phyloP scores from a whole-genome alignment of 2,797 vertebrate species.

The Leptatherina wallacei region DNA sequence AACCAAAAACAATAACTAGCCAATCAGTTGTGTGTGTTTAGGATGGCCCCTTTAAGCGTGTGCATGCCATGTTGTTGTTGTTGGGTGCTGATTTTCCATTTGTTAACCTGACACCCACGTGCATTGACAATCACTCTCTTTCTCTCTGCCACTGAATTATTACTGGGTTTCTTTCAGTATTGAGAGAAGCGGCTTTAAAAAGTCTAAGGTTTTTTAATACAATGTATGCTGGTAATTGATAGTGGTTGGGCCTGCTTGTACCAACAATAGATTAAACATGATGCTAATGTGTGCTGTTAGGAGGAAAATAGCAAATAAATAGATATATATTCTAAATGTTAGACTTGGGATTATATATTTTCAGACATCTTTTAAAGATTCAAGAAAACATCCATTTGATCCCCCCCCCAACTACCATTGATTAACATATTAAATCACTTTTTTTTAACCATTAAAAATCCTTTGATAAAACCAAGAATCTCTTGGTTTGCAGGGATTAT shows the following conservation, averaged over 20 bases:
- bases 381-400: too few relatives aligned
- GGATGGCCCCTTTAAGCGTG: constrained; percentile 46
- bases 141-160: constrained; percentile 71
- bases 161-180: constrained; percentile 55
- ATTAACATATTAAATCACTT: too few relatives aligned
- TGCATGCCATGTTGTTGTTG: constrained; percentile 70
- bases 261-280: background rate
- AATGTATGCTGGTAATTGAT: background rate
- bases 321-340: background rate
- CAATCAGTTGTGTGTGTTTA: background rate
- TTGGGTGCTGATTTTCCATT: constrained; percentile 75
- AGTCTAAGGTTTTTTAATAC: constrained; percentile 9
- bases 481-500: background rate
- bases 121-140: constrained; percentile 69
- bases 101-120: constrained; percentile 77
- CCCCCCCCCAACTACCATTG: too few relatives aligned
- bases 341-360: background rate
- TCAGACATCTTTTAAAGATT: too few relatives aligned
- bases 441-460: too few relatives aligned
- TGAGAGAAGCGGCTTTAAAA: constrained; percentile 39
- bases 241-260: background rate
- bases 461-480: background rate
- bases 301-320: background rate
- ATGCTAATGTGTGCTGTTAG: background rate
- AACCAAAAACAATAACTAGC: background rate